A percentile compares a stretch with the other conserved stretches of the same genome.
Evolutionary conservation across 2,113 vertebrate species (phyloP).

Genomic region (Nannobrachium achirus): DNA sequence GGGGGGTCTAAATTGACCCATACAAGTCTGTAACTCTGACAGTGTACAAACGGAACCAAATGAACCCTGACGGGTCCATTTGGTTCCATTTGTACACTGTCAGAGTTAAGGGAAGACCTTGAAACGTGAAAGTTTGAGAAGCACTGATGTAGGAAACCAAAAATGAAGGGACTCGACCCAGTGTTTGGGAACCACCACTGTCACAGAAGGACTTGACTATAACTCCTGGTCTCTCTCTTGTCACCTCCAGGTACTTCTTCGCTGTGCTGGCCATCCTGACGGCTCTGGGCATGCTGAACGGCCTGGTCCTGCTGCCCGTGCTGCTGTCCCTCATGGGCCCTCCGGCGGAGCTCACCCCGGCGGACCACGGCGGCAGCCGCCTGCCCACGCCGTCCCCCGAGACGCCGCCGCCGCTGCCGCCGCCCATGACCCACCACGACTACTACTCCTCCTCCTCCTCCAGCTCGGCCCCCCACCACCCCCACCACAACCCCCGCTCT

Average conservation of each 20-base stretch:
- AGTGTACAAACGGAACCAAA: no score
- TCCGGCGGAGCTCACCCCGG: slow-evolving; percentile 85
- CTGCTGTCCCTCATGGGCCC: slow-evolving; percentile 93
- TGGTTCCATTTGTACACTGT: no score
- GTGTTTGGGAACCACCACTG: no score
- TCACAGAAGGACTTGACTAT: not conserved
- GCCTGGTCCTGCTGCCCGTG: slow-evolving; percentile 93
- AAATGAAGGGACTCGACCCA: no score
- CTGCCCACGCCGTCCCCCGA: slow-evolving; percentile 76
- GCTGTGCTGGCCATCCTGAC: slow-evolving; percentile 93
- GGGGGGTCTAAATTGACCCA: no score
- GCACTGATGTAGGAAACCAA: no score
- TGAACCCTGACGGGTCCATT: no score
- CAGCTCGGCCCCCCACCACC: slow-evolving; percentile 10
- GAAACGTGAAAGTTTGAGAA: no score
- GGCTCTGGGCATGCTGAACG: slow-evolving; percentile 91
- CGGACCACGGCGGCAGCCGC: slow-evolving; percentile 68
- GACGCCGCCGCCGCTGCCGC: slow-evolving; percentile 58
- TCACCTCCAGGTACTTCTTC: slow-evolving; percentile 90
- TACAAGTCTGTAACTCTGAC: no score
- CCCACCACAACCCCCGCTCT: slow-evolving; percentile 67
- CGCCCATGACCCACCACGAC: slow-evolving; percentile 80
- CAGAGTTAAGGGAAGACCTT: no score
- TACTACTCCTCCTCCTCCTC: slow-evolving; percentile 82
- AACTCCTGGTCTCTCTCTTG: not conserved